Percentiles rank a stretch among this genome's conserved stretches.
These are phyloP conservation scores for Microcebus murinus DNA, from an alignment of 2,113 vertebrate genomes.

Conservation along the genomic window DNA sequence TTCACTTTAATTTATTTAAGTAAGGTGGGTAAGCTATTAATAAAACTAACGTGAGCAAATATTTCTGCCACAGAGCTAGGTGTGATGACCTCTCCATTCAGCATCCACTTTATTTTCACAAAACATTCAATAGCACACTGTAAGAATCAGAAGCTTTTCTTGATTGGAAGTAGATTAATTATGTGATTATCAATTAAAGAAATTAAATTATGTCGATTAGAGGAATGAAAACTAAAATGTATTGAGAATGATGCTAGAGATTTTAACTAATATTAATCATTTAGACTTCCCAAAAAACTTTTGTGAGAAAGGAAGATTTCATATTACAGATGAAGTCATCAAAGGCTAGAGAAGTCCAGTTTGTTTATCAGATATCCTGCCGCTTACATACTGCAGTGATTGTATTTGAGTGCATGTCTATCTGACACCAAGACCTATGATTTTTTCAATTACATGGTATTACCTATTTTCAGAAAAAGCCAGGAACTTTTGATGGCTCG, in stretches of 20 bases:
- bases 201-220: not conserved
- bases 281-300: not conserved
- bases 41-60: not conserved
- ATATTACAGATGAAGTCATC: not conserved
- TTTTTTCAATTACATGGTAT: not conserved
- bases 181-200: not conserved
- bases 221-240: not conserved
- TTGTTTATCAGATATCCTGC: not conserved
- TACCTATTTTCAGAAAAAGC: not conserved
- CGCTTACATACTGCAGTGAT: not conserved
- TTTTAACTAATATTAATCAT: not conserved
- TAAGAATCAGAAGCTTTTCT: not conserved
- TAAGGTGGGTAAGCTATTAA: not conserved
- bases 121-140: not conserved
- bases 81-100: not conserved
- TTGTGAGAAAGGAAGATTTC: not conserved
- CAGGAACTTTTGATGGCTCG: not conserved
- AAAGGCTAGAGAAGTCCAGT: not conserved
- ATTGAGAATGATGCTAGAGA: not conserved
- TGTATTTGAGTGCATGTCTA: not conserved
- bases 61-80: not conserved
- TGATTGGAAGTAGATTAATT: not conserved
- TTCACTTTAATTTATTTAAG: not conserved
- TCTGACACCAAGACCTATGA: not conserved
- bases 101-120: not conserved